Evolutionary conservation across 92 coral and sea anemone genomes (phyloP), one percentile per base, ranked within the genome.

Genomic region (Desmophyllum pertusum): DNA sequence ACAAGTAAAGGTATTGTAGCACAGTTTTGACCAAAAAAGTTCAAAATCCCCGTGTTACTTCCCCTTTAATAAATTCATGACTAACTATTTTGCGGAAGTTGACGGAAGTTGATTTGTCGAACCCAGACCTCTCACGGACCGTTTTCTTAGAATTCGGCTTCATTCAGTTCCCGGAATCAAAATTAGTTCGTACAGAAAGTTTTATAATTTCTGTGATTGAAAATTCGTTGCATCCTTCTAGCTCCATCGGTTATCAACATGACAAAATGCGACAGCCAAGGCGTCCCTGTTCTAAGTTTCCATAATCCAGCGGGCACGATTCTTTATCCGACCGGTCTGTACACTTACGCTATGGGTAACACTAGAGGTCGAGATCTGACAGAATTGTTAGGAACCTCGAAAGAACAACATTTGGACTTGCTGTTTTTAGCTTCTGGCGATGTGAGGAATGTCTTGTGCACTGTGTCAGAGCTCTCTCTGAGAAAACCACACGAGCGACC

Each of bases 391-490:
- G 80, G 88, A 2, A 87, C 91, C 0, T 76, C 61, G 51, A 74
- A 78, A 66, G 75, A 63, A 30, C 77, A 81, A 48, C 50, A 70
- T 61, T 40, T 90, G 38, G 79, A 90, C 67, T n/a, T 90, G 53
- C 89, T 90, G 59, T 81, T 90, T 13, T 80, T 87, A 5, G 94
- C 79, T n/a, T 90, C 88, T 0, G 94, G 94, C 19, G 94, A 90
- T 48, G 83, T 90, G 5, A 84, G 94, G 59, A 79, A 90, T 84
- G 27, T 90, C 21, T 82, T 90, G 40, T 90, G 36, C 72, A 90
- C 91, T 11, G 83, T 87, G 69, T 83, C 94, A 1, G 94, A 87
- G 57, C 14, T 87, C 41, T 87, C 91, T 17, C 80, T 67, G 39
- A 87, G 89, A 75, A 80, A 87, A 43, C 63, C 83, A 33, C 68